Evolutionary conservation across 2,888 invertebrate genomes (phyloP), one percentile per base, ranked within the genome.

Genomic region (Didymodactylos carnosus): DNA sequence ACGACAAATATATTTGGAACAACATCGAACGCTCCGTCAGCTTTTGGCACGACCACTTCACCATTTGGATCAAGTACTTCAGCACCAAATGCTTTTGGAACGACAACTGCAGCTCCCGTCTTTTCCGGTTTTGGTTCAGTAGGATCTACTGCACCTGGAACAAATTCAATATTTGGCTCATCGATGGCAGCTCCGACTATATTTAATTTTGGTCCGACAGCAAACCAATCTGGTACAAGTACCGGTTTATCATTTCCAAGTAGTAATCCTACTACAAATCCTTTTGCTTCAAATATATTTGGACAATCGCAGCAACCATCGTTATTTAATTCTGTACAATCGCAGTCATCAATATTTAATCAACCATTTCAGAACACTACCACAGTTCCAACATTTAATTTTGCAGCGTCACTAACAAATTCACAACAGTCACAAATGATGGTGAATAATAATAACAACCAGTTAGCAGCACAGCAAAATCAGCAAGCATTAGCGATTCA

Each of bases 1-100:
- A 72, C 72, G 16, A 39, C 40, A 14, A 71, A 41, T 25, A 41
- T 41, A 16, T 74, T 74, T 46, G 74, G 74, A 11, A 23, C 70
- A 7, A 39, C 53, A 51, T 41, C 71, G 41, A 27, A 39, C 27
- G 51, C 70, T 46, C 51, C 74, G 40, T 62, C 70, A 35, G 71
- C 62, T 29, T 74, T 74, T 62, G 74, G 74, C n/a, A 19, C 62
- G 10, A n/a, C 13, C 13, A 29, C 43, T 14, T 27, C 69, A 29
- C 2, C 71, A 53, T 40, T 69, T 35, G 39, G n/a, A 7, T n/a
- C 25, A 71, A 46, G 46, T 13, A 46, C 70, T 10, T 70, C 69
- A 39, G 39, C 69, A 39, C 49, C 49, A 25, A 46, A n/a, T 62
- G 35, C 35, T 19, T 62, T 62, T 19, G 35, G 62, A 35, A n/a